Percentiles rank a stretch among this genome's conserved stretches.
Evolutionary conservation across 2,113 vertebrate species (phyloP).

Genomic region (Microtus montanus): DNA sequence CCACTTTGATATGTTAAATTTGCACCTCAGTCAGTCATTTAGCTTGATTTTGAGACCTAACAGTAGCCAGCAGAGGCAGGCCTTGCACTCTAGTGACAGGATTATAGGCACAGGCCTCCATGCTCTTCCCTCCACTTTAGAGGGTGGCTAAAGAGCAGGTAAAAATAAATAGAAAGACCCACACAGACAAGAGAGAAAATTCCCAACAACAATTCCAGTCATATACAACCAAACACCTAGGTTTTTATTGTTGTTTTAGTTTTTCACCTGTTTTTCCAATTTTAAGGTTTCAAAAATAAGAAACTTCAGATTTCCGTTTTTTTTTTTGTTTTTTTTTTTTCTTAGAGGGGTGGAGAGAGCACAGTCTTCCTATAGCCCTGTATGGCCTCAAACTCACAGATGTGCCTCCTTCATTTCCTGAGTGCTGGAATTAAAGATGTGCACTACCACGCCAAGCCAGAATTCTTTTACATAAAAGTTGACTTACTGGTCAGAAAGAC

Average conservation of each 20-base stretch:
- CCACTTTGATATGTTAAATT: neutral
- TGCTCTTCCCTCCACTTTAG: neutral
- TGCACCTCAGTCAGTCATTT: neutral
- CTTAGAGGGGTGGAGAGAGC: neutral
- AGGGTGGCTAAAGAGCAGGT: neutral
- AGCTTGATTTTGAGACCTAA: neutral
- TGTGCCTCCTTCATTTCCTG: neutral
- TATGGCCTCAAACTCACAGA: neutral
- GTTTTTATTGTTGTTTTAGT: neutral
- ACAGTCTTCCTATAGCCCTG: neutral
- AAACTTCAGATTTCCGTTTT: neutral
- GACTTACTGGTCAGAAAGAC: neutral
- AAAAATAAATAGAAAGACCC: neutral
- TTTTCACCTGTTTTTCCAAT: conserved; percentile 24
- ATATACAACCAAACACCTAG: neutral
- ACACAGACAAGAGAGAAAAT: neutral
- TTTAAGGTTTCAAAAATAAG: neutral
- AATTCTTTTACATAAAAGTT: conserved; percentile 34
- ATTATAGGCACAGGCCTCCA: too few species aligned
- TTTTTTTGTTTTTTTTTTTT: neutral
- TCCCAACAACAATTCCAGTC: neutral
- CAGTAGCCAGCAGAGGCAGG: neutral
- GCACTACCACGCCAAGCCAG: neutral
- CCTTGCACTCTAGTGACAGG: neutral
- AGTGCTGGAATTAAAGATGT: neutral